Conservation (phyloP, 2,113 vertebrate genomes). For the Burhinus bistriatus region DNA sequence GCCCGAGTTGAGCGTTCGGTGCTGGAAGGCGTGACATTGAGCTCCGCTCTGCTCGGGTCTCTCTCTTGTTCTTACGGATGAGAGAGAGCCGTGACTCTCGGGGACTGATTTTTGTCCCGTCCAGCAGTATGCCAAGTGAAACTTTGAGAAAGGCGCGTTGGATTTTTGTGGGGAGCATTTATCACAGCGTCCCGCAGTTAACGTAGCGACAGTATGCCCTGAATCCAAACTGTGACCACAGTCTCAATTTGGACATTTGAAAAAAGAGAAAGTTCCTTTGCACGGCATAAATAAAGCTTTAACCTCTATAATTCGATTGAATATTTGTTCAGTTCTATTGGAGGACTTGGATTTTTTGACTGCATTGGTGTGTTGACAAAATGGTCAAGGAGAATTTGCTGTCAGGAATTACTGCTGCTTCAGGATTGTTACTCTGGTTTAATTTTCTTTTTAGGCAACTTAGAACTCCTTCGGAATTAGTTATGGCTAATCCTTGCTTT, state of each 20-base stretch:
- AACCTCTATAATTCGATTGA: accelerated
- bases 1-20: accelerated
- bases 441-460: slow-evolving; percentile 7
- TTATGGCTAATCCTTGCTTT: slow-evolving; percentile 8
- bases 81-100: background rate
- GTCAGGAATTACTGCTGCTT: background rate
- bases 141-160: background rate
- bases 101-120: background rate
- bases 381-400: background rate
- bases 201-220: accelerated
- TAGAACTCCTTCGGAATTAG: slow-evolving; percentile 1
- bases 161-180: accelerated
- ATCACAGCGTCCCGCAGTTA: accelerated
- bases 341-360: background rate
- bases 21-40: background rate
- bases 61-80: accelerated
- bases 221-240: background rate
- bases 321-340: accelerated
- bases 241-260: accelerated
- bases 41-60: background rate
- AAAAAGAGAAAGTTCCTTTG: background rate
- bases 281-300: background rate
- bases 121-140: accelerated
- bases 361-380: background rate
- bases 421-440: background rate